phyloP scores from a whole-genome alignment of 2,888 invertebrate species.

The Drosophila mulleri region DNA sequence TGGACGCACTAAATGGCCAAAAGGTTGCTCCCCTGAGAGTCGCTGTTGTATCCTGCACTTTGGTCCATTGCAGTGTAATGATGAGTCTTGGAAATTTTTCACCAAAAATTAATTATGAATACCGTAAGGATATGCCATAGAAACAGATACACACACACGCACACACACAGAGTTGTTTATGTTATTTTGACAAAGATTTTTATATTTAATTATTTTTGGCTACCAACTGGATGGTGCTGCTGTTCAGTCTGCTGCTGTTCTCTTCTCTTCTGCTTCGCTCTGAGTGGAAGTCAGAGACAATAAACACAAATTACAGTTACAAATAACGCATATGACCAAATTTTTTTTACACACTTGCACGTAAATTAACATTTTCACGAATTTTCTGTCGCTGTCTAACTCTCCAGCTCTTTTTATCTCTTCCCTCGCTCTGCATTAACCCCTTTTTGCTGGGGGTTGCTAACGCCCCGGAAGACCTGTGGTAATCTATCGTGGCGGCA shows the following conservation, averaged over 20 bases:
- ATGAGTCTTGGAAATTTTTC: constrained; percentile 77
- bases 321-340: constrained; percentile 74
- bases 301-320: constrained; percentile 78
- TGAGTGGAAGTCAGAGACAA: constrained; percentile 49
- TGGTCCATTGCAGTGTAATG: constrained; percentile 57
- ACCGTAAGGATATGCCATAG: constrained; percentile 49
- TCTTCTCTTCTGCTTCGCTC: neutral
- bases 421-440: constrained; percentile 19
- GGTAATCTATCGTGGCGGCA: constrained; percentile 43
- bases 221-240: constrained; percentile 4
- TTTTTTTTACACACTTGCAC: constrained; percentile 53
- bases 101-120: constrained; percentile 81
- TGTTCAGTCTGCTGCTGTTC: neutral
- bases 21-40: constrained; percentile 78
- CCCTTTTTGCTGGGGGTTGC: constrained; percentile 47
- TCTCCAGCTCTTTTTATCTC: neutral
- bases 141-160: constrained; percentile 9
- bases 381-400: neutral
- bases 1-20: constrained; percentile 82
- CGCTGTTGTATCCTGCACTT: constrained; percentile 50
- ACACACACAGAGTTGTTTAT: constrained; percentile 47
- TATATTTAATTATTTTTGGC: constrained; percentile 46
- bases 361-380: constrained; percentile 17
- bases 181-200: constrained; percentile 62
- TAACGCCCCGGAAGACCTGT: constrained; percentile 26